Evolutionary conservation across 1,140 invertebrate genomes (phyloP), one percentile per base, ranked within the genome.

Genomic region (Brachionus paranguensis): DNA sequence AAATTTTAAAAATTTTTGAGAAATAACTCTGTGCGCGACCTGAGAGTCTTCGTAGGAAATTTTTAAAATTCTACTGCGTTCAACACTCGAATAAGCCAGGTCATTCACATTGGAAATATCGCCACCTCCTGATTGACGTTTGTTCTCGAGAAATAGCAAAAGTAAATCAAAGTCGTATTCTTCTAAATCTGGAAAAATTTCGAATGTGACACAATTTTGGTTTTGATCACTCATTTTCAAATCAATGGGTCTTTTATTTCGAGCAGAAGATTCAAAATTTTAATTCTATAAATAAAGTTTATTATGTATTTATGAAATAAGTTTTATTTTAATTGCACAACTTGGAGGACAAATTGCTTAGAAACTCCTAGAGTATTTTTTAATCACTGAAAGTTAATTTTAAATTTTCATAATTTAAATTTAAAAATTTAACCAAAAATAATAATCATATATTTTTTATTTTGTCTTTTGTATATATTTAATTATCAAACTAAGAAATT

Each of bases 1-100:
- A 29, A 76, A 76, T 50, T 76, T 76, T 29, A 76, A 50, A 47
- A 76, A 53, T 27, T 76, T 76, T 76, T 50, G 53, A 14, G 17
- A 2, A 20, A 76, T 27, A 33, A 76, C 47, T 50, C 72, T 45
- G 27, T 76, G 14, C 0, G 41, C 5, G 3, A 50, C 72, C 50
- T 76, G 37, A 50, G 17, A 14, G 12, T 76, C 72, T 76, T 76
- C 8, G 33, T 76, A 76, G 8, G 17, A 50, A 50, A 76, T 76
- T 76, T 47, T 47, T 10, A 76, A 76, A 20, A 47, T 76, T 33
- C 50, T 47, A 2, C 20, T 29, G 6, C 50, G 7, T 50, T 47
- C 7, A 14, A 76, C 43, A 27, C 10, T 27, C 0, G 8, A 8
- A 50, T 27, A 76, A 50, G 17, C 33, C 12, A 76, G 12, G 10